These are phyloP conservation scores for Pelodiscus sinensis DNA, from an alignment of 2,113 vertebrate species.

Conservation along the genomic window DNA sequence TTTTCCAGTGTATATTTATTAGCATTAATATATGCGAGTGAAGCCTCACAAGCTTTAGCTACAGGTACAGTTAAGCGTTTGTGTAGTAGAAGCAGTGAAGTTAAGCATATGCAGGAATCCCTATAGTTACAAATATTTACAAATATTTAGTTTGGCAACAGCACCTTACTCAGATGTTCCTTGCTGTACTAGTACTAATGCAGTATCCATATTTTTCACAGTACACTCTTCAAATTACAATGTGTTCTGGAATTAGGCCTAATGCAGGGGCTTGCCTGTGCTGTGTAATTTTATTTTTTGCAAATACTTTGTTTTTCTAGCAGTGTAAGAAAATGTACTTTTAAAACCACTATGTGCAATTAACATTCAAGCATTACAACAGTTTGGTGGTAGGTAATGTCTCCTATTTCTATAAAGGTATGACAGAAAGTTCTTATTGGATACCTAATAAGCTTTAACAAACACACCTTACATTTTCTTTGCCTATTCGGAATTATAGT, in stretches of 20 bases:
- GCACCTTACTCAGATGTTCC: conserved; percentile 38
- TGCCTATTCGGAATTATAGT: not conserved
- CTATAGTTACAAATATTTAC: conserved; percentile 65
- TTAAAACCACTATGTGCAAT: rapidly evolving
- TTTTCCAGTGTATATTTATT: conserved; percentile 7
- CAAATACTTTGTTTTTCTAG: not conserved
- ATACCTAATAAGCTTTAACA: not conserved
- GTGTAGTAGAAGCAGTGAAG: conserved; percentile 59
- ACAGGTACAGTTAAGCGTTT: conserved; percentile 67
- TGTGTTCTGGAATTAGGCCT: not conserved
- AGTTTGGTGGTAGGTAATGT: too few species aligned
- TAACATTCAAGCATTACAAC: rapidly evolving
- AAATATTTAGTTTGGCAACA: conserved; percentile 62
- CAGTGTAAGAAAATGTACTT: not conserved
- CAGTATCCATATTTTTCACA: not conserved
- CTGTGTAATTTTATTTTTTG: not conserved
- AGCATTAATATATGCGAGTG: conserved; percentile 50
- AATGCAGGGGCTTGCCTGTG: not conserved
- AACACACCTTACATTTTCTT: not conserved
- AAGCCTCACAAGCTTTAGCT: conserved; percentile 12
- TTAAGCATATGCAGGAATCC: conserved; percentile 69
- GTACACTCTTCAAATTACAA: not conserved
- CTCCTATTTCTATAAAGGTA: not conserved
- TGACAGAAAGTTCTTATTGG: rapidly evolving
- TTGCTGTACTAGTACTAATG: not conserved